These are phyloP conservation scores for Paramisgurnus dabryanus DNA, from an alignment of 2,113 vertebrate species.

Conservation along the genomic window DNA sequence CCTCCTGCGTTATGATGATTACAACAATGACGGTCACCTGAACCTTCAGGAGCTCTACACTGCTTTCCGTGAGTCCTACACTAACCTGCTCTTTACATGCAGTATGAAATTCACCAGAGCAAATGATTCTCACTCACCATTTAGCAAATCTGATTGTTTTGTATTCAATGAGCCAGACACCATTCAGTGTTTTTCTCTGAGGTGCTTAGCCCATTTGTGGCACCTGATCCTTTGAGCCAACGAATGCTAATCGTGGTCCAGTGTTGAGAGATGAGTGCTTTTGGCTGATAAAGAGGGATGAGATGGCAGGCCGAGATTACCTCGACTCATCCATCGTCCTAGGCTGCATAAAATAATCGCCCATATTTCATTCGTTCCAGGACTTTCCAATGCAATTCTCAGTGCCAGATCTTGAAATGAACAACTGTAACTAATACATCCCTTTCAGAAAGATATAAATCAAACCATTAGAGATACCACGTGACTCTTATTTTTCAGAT, in stretches of 20 bases:
- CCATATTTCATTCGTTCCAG: conserved; percentile 13
- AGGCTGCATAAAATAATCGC: conserved; percentile 1
- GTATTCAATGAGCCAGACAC: conserved; percentile 21
- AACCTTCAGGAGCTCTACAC: conserved; percentile 90
- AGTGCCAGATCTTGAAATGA: neutral
- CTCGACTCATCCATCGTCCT: neutral
- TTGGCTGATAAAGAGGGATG: conserved; percentile 1
- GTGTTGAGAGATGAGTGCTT: conserved; percentile 48
- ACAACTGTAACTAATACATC: neutral
- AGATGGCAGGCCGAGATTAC: conserved; percentile 32
- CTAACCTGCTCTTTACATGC: too few relatives aligned
- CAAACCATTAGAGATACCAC: conserved; percentile 52
- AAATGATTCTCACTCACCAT: conserved; percentile 19
- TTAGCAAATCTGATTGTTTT: conserved; percentile 2
- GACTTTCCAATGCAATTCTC: neutral
- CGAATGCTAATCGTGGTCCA: conserved; percentile 57
- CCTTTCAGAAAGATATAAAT: conserved; percentile 54
- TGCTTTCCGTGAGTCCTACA: conserved; percentile 89
- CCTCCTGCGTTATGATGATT: conserved; percentile 92
- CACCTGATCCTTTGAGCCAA: conserved; percentile 56
- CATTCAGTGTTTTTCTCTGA: conserved; percentile 58
- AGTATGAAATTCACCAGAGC: neutral
- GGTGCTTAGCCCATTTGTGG: conserved; percentile 47
- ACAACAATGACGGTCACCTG: conserved; percentile 84
- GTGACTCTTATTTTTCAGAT: conserved; percentile 52